Evolutionary conservation across 2,888 invertebrate species (phyloP), one percentile per base, ranked within the genome.

Genomic region (Chrysotoxum bicinctum): DNA sequence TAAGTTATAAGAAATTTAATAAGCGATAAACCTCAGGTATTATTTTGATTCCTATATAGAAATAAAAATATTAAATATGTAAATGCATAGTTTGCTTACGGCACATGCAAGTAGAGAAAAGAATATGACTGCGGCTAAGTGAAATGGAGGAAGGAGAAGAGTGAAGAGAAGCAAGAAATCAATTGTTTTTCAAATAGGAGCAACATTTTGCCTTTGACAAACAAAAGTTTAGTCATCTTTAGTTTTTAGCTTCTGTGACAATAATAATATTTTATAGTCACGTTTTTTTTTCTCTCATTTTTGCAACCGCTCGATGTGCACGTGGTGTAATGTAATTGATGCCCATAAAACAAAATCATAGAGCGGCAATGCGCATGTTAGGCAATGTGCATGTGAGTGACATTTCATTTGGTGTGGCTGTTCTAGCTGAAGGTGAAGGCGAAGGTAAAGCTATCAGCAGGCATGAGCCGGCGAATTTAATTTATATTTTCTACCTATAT

Each of bases 41-140:
- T 23, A 19, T 7, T n/a, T 12, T 35, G n/a, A 14, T 14, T 14
- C 1, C 16, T n/a, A 43, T 16, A 8, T 0, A 16, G 16, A 16
- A 16, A 43, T 7, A 8, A n/a, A n/a, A n/a, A 14, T n/a, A 10
- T 7, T 8, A 16, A 40, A 40, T 12, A 23, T 0, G 16, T 37
- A 58, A 48, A 50, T 52, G 12, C 56, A 64, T 72, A 19, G 75
- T 69, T 79, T 52, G 43, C 68, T 72, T 69, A 69, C 35, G 43
- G 7, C 16, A 43, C 16, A 30, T 16, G 16, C 56, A 52, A 50
- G 35, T 19, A 54, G 43, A 23, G 10, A 45, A 52, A n/a, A 52
- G 8, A 52, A 52, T 52, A n/a, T 1, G 2, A 30, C n/a, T 30
- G 1, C 4, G 9, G 26, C n/a, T 9, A n/a, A n/a, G n/a, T n/a